Percentiles rank a stretch among this genome's conserved stretches.
phyloP scores from a whole-genome alignment of 1,140 invertebrate genomes.

The Agrypnia vestita region DNA sequence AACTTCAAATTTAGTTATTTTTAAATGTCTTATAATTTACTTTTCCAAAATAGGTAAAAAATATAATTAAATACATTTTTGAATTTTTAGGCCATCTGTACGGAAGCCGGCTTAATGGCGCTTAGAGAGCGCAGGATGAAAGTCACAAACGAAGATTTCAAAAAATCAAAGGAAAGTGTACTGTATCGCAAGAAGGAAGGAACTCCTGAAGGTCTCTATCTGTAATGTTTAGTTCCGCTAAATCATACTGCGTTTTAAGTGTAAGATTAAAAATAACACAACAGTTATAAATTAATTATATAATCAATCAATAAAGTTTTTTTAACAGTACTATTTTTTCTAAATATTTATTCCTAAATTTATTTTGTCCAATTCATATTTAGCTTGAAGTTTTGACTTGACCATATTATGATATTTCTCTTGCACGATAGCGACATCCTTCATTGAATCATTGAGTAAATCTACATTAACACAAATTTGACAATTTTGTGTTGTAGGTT shows the following conservation, averaged over 20 bases:
- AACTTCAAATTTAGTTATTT: too few species aligned
- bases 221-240: conserved; percentile 75
- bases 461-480: conserved; percentile 41
- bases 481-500: conserved; percentile 39
- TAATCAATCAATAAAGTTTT: conserved; percentile 28
- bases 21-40: too few species aligned
- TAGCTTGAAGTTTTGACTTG: conserved; percentile 2
- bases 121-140: conserved; percentile 98
- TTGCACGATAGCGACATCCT: not conserved
- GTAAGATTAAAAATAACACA: conserved; percentile 30
- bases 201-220: conserved; percentile 98
- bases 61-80: conserved; percentile 3
- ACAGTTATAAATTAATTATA: conserved; percentile 40
- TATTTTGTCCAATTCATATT: not conserved
- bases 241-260: conserved; percentile 29
- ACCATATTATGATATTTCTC: not conserved
- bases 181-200: conserved; percentile 99
- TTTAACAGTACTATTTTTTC: not conserved
- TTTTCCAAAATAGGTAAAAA: too few species aligned
- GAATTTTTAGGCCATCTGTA: conserved; percentile 94
- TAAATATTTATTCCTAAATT: conserved; percentile 6
- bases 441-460: conserved; percentile 34
- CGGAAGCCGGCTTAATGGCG: conserved; percentile 98
- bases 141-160: conserved; percentile 99
- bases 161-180: conserved; percentile 99